Base-by-base conservation (phyloP, 2,888 invertebrate species). In the Brachypalpus laphriformis region DNA sequence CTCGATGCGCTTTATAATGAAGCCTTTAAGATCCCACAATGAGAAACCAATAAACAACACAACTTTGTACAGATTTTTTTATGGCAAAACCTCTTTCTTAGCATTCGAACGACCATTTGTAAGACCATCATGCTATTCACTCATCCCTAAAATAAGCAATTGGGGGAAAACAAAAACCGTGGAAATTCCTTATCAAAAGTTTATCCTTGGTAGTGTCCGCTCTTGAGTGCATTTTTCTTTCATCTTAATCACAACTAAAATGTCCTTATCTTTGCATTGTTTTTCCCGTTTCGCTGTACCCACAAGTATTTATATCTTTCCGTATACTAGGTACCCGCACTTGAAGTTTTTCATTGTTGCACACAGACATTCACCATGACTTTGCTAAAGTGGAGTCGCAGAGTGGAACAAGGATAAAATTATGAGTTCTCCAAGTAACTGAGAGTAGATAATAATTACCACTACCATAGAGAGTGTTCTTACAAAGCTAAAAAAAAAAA, bases 401-500 rank as follows among this genome's bases (percentile, higher is more conserved):
- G 54, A 80, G 61, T 61, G 68, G 68, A 57, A 63, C 22, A 34
- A 65, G 63, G 57, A 83, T 80, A 74, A 70, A 83, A 83, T 83
- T 83, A 83, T 83, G 83, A 80, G 80, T 63, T 49, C 68, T 74
- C 47, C 59, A 80, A 78, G 78, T 61, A 80, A 78, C 68, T 54
- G 72, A 63, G 74, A 83, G 80, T 74, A 78, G 83, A 83, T 80
- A 78, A 83, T 83, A 80, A 83, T 83, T 83, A 78, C 83, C 80
- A 80, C 68, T 34, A 57, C 74, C 74, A 68, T 31, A 7, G 20
- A n/a, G n/a, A n/a, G 31, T 25, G 61, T n/a, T n/a, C n/a, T n/a
- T n/a, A n/a, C n/a, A n/a, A n/a, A n/a, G n/a, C n/a, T n/a, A n/a
- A n/a, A n/a, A n/a, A n/a, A n/a, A n/a, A n/a, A n/a, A n/a, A n/a